Percentiles rank a stretch among this genome's conserved stretches.
Evolutionary conservation across 2,113 vertebrate species (phyloP).

Genomic region (Pteropus alecto): DNA sequence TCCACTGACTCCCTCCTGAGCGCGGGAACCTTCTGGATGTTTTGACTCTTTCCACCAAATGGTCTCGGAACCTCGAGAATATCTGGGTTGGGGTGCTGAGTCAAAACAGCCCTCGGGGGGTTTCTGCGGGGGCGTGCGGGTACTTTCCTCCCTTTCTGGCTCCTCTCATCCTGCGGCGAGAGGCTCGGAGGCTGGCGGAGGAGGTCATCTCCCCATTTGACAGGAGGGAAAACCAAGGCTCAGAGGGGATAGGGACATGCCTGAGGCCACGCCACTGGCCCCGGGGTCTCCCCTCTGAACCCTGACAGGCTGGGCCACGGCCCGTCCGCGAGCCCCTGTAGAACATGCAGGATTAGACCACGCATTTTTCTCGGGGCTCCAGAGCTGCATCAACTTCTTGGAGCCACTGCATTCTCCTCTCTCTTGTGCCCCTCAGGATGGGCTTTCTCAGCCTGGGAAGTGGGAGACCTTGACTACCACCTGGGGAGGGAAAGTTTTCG

Average conservation of each 20-base stretch:
- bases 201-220: not conserved
- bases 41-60: slow-evolving; percentile 57
- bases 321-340: not conserved
- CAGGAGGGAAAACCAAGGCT: not conserved
- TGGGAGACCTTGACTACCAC: not conserved
- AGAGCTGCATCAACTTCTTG: not conserved
- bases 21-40: slow-evolving; percentile 21
- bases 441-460: not conserved
- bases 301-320: not conserved
- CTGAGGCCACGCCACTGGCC: fast-evolving
- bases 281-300: not conserved
- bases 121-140: not conserved
- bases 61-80: not conserved
- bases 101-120: not conserved
- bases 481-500: fast-evolving
- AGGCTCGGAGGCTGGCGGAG: not conserved
- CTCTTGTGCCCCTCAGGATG: not conserved
- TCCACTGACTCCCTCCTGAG: not conserved
- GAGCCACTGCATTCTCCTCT: not conserved
- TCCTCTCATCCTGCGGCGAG: too few species aligned
- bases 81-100: not conserved
- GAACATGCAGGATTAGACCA: not conserved
- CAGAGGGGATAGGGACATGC: not conserved
- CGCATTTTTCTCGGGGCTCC: not conserved
- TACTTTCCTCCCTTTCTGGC: not conserved